Evolutionary conservation across 2,797 vertebrate species (phyloP).

Genomic region (Hyperoplus lanceolatus): DNA sequence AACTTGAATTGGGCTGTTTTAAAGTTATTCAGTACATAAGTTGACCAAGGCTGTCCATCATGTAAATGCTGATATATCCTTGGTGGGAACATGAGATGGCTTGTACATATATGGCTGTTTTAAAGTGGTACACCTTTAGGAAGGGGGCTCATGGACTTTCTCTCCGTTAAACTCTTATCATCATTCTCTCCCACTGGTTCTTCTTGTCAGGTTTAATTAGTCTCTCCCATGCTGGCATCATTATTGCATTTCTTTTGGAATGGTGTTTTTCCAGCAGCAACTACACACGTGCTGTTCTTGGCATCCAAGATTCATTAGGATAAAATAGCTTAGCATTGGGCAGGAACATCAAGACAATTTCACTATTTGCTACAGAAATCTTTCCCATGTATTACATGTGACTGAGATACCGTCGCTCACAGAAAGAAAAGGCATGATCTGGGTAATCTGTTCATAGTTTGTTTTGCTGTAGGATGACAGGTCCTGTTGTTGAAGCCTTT

Average conservation of each 20-base stretch:
- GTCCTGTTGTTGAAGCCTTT: neutral
- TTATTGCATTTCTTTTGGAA: slow-evolving; percentile 24
- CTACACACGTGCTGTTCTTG: slow-evolving; percentile 42
- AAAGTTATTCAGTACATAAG: neutral
- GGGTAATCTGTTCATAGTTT: neutral
- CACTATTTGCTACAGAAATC: slow-evolving; percentile 11
- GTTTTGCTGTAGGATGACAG: neutral
- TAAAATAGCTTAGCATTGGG: slow-evolving; percentile 40
- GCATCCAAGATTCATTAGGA: slow-evolving; percentile 50
- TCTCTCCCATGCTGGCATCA: slow-evolving; percentile 37
- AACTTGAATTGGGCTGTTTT: neutral
- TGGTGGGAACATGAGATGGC: neutral
- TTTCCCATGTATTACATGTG: neutral
- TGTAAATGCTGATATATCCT: neutral
- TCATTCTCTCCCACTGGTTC: slow-evolving; percentile 23
- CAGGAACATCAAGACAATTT: slow-evolving; percentile 36
- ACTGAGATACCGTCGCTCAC: neutral
- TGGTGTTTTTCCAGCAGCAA: slow-evolving; percentile 35
- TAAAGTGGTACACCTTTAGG: slow-evolving; percentile 27
- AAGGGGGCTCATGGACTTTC: slow-evolving; percentile 12
- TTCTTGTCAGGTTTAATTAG: slow-evolving; percentile 40
- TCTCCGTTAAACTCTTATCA: slow-evolving; percentile 35
- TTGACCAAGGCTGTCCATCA: neutral
- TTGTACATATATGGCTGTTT: neutral
- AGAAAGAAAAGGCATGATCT: neutral